Base-by-base conservation (phyloP, 1,140 invertebrate genomes). In the Delia radicum region DNA sequence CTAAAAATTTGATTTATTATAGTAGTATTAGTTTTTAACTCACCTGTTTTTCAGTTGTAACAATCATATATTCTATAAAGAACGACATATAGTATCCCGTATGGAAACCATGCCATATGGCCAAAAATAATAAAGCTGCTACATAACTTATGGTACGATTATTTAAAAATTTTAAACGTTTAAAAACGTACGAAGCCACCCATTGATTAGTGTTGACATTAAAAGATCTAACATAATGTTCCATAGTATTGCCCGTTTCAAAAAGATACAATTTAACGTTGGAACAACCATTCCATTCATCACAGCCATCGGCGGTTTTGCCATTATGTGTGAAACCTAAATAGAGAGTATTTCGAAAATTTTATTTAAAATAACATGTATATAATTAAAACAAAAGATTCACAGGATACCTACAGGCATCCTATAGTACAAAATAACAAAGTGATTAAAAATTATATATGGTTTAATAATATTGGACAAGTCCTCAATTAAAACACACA, bases 201-300 rank as follows among this genome's bases (percentile, higher is more conserved):
- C 96, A 98, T 27, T 92, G 88, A 87, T 98, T 98, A 0, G 97
- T 98, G 81, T 97, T 97, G 65, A 93, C 94, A 85, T 98, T 98
- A 83, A 98, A 98, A 12, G 94, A 94, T 74, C 91, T 87, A 65
- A 98, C 95, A 80, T 96, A 93, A 80, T 96, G 92, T 74, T 92
- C 91, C 87, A 97, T 95, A 61, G 92, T 92, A 2, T 91, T 92
- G 4, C 93, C 91, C 28, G 89, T 91, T 87, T 97, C 96, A 81
- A 94, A 95, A 0, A 91, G 87, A 28, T 86, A 80, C 1, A 98
- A 80, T 79, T 94, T 91, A 0, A 98, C 93, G 86, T 98, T 98
- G 72, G 91, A 91, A 82, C 94, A 95, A 7, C 93, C 95, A 81
- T 96, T 90, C 95, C 96, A 98, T 75, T 86, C 83, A 3, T 90